Evolutionary conservation across 2,888 invertebrate species (phyloP).

Genomic region (Hyposoter dolosus): DNA sequence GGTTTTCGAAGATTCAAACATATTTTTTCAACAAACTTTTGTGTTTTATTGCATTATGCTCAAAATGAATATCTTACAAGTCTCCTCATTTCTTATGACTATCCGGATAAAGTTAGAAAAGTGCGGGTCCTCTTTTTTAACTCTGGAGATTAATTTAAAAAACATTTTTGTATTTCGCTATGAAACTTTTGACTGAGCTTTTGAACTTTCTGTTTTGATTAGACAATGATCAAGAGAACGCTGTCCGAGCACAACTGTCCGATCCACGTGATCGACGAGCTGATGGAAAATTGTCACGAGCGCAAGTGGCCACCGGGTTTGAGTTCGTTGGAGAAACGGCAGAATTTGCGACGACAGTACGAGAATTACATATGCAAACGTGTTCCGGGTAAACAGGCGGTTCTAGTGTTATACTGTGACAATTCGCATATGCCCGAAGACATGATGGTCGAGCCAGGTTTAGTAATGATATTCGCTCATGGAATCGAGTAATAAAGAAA

Average conservation of each 20-base stretch:
- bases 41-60: neutral
- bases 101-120: neutral
- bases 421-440: constrained; percentile 98
- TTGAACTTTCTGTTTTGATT: constrained; percentile 71
- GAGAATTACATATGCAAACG: constrained; percentile 97
- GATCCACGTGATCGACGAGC: constrained; percentile 95
- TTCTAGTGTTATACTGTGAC: constrained; percentile 96
- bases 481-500: constrained; percentile 91
- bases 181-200: neutral
- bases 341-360: constrained; percentile 96
- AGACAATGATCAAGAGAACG: constrained; percentile 97
- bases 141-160: neutral
- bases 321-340: constrained; percentile 96
- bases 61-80: neutral
- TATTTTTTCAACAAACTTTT: neutral
- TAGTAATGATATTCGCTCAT: constrained; percentile 99
- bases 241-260: constrained; percentile 98
- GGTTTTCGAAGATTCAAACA: no score
- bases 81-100: neutral
- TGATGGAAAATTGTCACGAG: constrained; percentile 99
- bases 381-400: constrained; percentile 98
- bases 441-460: constrained; percentile 97
- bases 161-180: neutral
- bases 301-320: constrained; percentile 97
- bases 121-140: neutral